phyloP scores from a whole-genome alignment of 2,113 vertebrate species.

The Benthochromis sp. region DNA sequence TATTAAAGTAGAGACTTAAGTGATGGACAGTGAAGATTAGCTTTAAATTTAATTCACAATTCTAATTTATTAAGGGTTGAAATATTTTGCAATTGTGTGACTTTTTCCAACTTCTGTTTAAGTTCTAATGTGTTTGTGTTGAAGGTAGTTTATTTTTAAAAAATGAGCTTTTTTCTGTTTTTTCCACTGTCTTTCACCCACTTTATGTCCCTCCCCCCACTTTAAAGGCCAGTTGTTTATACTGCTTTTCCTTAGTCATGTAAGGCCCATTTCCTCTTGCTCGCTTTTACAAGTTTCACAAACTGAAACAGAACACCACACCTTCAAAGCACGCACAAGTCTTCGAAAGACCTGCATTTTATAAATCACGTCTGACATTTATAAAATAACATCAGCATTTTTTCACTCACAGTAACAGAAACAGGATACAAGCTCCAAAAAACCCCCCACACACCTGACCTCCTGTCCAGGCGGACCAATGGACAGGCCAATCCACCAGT shows the following conservation, averaged over 20 bases:
- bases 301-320: not conserved
- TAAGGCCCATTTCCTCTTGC: not conserved
- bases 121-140: not conserved
- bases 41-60: not conserved
- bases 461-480: conserved; percentile 58
- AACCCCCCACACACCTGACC: conserved; percentile 70
- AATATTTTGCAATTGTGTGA: not conserved
- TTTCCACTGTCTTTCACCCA: not conserved
- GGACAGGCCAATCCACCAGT: conserved; percentile 88
- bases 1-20: not conserved
- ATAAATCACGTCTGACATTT: not conserved
- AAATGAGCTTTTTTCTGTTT: not conserved
- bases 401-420: not conserved
- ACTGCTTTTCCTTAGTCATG: not conserved
- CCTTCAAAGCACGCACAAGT: not conserved
- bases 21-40: not conserved
- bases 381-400: not conserved
- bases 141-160: not conserved
- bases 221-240: not conserved
- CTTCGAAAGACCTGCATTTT: not conserved
- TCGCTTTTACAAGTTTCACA: not conserved
- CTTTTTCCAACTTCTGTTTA: not conserved
- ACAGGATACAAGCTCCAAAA: not conserved
- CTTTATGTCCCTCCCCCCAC: not conserved
- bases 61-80: not conserved